Conservation (phyloP, 2,888 invertebrate genomes). For the Tribolium freemani region DNA sequence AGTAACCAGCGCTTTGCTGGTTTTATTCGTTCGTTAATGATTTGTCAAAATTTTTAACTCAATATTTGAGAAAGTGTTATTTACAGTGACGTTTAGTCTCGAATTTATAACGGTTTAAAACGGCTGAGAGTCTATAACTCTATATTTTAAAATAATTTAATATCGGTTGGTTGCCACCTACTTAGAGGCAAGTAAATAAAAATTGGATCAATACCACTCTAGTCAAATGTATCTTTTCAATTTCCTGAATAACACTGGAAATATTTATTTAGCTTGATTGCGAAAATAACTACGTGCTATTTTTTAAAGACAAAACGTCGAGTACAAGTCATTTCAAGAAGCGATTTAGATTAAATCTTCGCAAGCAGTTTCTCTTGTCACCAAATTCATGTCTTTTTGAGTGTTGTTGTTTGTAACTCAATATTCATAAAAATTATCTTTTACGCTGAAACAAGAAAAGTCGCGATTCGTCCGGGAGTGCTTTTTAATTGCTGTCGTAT, state of each 20-base stretch:
- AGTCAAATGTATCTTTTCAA: conserved; percentile 16
- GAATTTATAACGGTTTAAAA: too few relatives aligned
- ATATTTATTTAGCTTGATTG: conserved; percentile 3
- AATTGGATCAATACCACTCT: conserved; percentile 13
- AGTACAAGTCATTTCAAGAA: conserved; percentile 11
- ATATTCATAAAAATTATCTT: conserved; percentile 5
- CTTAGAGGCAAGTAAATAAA: conserved; percentile 3
- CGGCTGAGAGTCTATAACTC: too few relatives aligned
- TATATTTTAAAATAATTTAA: neutral
- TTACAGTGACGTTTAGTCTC: too few relatives aligned
- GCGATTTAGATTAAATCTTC: conserved; percentile 25
- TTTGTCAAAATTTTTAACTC: neutral
- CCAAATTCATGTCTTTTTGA: conserved; percentile 21
- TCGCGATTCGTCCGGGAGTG: neutral
- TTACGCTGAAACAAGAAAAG: neutral
- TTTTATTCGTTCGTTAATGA: conserved; percentile 23
- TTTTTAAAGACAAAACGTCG: conserved; percentile 8
- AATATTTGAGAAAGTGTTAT: neutral
- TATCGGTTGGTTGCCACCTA: neutral
- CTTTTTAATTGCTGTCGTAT: neutral
- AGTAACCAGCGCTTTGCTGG: conserved; percentile 32
- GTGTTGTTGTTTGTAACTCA: conserved; percentile 2
- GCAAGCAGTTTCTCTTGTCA: conserved; percentile 8
- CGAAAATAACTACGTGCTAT: conserved; percentile 1
- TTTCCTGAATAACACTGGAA: neutral